Evolutionary conservation across 2,888 invertebrate species (phyloP).

Genomic region (Orchesellides sinensis): DNA sequence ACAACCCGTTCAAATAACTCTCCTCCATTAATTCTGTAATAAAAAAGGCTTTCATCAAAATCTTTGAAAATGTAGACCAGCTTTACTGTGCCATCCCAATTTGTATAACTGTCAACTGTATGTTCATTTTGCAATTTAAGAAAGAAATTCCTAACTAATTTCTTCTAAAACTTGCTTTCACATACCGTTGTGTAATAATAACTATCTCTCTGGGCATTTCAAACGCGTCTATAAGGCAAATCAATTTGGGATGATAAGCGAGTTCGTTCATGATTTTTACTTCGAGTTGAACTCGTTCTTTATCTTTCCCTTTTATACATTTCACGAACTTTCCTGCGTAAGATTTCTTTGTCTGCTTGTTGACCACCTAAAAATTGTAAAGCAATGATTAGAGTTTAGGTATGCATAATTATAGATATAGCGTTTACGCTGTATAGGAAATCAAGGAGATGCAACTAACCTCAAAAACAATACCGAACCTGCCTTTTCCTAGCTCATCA

Average conservation of each 20-base stretch:
- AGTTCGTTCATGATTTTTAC: conserved; percentile 91
- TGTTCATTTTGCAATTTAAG: no score
- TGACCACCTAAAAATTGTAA: conserved; percentile 78
- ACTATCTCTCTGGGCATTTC: conserved; percentile 87
- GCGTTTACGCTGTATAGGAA: no score
- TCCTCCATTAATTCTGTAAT: conserved; percentile 90
- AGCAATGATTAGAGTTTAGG: background rate
- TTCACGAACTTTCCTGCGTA: conserved; percentile 91
- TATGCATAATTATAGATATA: no score
- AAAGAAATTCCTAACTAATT: no score
- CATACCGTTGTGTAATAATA: conserved; percentile 94
- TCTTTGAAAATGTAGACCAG: conserved; percentile 5
- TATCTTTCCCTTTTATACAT: conserved; percentile 85
- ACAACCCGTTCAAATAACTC: conserved; percentile 96
- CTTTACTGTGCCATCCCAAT: no score
- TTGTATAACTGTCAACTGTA: no score
- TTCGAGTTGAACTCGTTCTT: conserved; percentile 88
- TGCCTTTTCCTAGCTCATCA: conserved; percentile 87
- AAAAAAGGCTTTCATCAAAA: background rate
- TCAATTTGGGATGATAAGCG: conserved; percentile 87
- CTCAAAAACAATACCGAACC: conserved; percentile 85
- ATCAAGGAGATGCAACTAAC: conserved; percentile 73
- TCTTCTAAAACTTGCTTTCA: background rate
- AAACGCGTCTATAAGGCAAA: conserved; percentile 90
- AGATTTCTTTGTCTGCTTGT: conserved; percentile 82